Conservation (phyloP, 2,888 invertebrate genomes). For the Callyntrura sp. region DNA sequence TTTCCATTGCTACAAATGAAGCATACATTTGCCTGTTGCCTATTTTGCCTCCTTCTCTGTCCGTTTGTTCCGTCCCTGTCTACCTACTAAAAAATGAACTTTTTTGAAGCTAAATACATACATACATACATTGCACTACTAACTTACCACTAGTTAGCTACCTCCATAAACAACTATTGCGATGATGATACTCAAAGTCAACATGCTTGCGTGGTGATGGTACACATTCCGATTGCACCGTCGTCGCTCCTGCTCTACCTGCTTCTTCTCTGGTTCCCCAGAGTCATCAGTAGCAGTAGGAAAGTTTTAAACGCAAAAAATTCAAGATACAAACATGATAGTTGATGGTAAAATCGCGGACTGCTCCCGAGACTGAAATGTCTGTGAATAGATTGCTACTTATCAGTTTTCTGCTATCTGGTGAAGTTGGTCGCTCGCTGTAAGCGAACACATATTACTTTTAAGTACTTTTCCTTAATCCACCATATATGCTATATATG, state of each 20-base stretch:
- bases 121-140: too few relatives aligned
- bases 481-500: too few relatives aligned
- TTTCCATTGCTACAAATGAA: slow-evolving; percentile 12
- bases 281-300: too few relatives aligned
- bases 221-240: not conserved
- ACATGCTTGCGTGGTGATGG: not conserved
- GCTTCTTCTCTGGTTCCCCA: too few relatives aligned
- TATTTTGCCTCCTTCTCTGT: slow-evolving; percentile 25
- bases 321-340: not conserved
- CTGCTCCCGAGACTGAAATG: slow-evolving; percentile 23
- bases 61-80: slow-evolving; percentile 26
- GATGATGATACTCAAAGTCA: not conserved
- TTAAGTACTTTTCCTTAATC: too few relatives aligned
- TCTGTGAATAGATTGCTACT: not conserved
- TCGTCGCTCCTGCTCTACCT: too few relatives aligned
- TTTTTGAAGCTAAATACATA: too few relatives aligned
- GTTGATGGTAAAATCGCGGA: slow-evolving; percentile 51
- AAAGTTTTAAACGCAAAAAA: not conserved
- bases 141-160: slow-evolving; percentile 5
- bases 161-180: not conserved
- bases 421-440: too few relatives aligned
- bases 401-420: not conserved
- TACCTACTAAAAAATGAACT: not conserved
- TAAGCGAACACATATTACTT: too few relatives aligned
- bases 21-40: not conserved